Evolutionary conservation across 1,140 invertebrate genomes (phyloP).

Genomic region (Phymorhynchus buccinoides): DNA sequence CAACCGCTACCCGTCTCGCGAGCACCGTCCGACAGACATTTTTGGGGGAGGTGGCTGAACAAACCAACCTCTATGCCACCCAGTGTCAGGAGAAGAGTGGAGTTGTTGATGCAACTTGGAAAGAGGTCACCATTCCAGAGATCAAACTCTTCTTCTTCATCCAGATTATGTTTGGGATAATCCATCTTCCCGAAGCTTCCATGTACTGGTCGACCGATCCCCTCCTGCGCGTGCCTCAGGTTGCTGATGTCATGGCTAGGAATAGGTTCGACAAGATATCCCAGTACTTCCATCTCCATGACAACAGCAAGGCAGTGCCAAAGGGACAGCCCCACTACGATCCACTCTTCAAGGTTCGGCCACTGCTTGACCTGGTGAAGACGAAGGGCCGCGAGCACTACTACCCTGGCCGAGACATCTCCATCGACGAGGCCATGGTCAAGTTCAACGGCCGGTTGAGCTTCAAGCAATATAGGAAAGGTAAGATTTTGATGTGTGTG

Average conservation of each 20-base stretch:
- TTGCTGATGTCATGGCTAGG: conserved; percentile 42
- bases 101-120: background rate
- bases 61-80: background rate
- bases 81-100: background rate
- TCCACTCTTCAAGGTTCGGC: conserved; percentile 50
- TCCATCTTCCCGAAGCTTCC: conserved; percentile 17
- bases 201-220: conserved; percentile 46
- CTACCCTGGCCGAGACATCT: conserved; percentile 33
- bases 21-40: too few species aligned
- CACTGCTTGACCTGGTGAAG: conserved; percentile 42
- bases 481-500: conserved; percentile 37
- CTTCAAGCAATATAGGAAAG: conserved; percentile 74
- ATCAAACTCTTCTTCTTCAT: conserved; percentile 15
- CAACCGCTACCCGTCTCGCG: too few species aligned
- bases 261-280: conserved; percentile 47
- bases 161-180: conserved; percentile 36
- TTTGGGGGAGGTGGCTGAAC: background rate
- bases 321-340: conserved; percentile 43
- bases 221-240: conserved; percentile 35
- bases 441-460: conserved; percentile 71
- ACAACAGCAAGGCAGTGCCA: conserved; percentile 23
- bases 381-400: conserved; percentile 38
- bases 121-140: background rate
- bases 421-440: conserved; percentile 73
- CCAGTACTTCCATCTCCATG: conserved; percentile 50